Evolutionary conservation across 2,113 vertebrate species (phyloP).

Genomic region (Suncus etruscus): DNA sequence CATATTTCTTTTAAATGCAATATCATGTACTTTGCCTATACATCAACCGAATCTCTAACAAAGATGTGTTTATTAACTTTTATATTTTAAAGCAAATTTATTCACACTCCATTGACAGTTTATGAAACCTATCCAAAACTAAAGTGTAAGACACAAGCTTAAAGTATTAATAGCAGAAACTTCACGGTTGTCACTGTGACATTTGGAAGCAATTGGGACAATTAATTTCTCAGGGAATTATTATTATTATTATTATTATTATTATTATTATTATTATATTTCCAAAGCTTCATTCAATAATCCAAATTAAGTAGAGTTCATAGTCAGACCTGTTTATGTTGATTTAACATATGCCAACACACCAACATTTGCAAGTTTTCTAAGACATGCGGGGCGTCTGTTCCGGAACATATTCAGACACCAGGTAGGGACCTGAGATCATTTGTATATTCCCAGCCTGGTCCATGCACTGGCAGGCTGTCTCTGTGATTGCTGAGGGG

Average conservation of each 20-base stretch:
- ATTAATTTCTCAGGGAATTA: slow-evolving; percentile 17
- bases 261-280: not conserved
- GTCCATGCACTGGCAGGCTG: slow-evolving; percentile 75
- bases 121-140: slow-evolving; percentile 55
- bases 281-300: slow-evolving; percentile 43
- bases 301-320: slow-evolving; percentile 68
- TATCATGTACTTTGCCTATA: not conserved
- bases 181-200: slow-evolving; percentile 55
- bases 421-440: slow-evolving; percentile 87
- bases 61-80: not conserved
- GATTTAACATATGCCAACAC: slow-evolving; percentile 72
- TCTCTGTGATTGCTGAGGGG: slow-evolving; percentile 66
- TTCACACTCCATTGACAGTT: slow-evolving; percentile 10
- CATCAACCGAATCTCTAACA: not conserved
- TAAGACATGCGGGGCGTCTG: slow-evolving; percentile 90
- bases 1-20: not conserved
- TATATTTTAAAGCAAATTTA: slow-evolving; percentile 41
- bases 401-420: slow-evolving; percentile 90
- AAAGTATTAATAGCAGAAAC: slow-evolving; percentile 27
- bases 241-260: too few species aligned
- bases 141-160: slow-evolving; percentile 54
- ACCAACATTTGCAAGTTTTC: slow-evolving; percentile 81
- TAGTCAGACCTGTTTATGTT: slow-evolving; percentile 74
- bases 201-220: not conserved
- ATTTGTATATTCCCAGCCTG: slow-evolving; percentile 76